These are phyloP conservation scores for Luehdorfia chinensis DNA, from an alignment of 1,140 invertebrate species.

Conservation along the genomic window DNA sequence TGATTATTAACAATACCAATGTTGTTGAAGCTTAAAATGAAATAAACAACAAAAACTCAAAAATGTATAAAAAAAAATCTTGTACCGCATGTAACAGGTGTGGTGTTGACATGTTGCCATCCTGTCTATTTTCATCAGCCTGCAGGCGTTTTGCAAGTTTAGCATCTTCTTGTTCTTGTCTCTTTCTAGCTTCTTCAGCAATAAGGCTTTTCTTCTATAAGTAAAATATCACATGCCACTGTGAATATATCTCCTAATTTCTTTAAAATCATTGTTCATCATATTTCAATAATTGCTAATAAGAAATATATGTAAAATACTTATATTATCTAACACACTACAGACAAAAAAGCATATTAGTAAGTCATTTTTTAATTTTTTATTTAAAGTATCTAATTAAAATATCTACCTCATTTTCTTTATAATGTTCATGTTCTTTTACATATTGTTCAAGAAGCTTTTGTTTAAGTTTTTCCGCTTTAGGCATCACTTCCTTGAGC, in stretches of 20 bases:
- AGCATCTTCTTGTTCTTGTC: conserved; percentile 70
- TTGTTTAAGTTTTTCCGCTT: conserved; percentile 90
- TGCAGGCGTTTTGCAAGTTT: conserved; percentile 62
- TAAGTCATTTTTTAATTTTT: too few species aligned
- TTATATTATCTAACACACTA: too few species aligned
- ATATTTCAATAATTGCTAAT: too few species aligned
- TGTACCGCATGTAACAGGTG: conserved; percentile 49
- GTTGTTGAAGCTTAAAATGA: too few species aligned
- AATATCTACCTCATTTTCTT: conserved; percentile 68
- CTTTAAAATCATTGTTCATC: too few species aligned
- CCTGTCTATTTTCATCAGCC: conserved; percentile 59
- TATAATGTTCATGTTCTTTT: conserved; percentile 83
- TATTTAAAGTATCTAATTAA: too few species aligned
- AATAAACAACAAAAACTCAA: neutral
- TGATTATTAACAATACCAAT: too few species aligned
- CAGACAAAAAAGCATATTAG: too few species aligned
- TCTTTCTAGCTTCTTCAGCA: conserved; percentile 50
- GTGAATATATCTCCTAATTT: too few species aligned
- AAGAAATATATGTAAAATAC: neutral
- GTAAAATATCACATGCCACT: neutral
- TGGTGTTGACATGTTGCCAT: conserved; percentile 38
- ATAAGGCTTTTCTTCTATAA: conserved; percentile 46
- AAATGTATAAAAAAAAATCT: neutral
- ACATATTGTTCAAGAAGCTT: conserved; percentile 86
- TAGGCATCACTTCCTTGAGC: conserved; percentile 88